Conservation (phyloP, 2,113 vertebrate genomes). For the Vicugna pacos region DNA sequence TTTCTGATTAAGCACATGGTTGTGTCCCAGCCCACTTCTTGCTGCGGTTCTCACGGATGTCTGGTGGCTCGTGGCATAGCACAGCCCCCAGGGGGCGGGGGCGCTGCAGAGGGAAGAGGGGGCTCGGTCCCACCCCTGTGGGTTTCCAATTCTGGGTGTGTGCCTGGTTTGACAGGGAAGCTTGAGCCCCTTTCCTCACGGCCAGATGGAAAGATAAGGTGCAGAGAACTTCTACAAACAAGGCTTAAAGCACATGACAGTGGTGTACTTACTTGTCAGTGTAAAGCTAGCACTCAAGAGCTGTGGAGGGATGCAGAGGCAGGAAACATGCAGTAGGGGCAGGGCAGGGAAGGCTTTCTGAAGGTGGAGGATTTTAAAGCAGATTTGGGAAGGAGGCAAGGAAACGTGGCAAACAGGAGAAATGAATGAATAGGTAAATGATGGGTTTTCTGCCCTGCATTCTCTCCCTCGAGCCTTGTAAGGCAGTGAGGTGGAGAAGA, state of each 20-base stretch:
- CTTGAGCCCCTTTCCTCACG: not conserved
- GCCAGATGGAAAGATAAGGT: slow-evolving; percentile 43
- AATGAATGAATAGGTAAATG: not conserved
- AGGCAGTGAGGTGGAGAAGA: not conserved
- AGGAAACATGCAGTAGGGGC: not conserved
- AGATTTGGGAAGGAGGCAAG: not conserved
- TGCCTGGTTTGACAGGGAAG: slow-evolving; percentile 59
- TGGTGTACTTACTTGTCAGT: not conserved
- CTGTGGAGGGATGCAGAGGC: not conserved
- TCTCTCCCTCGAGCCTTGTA: not conserved
- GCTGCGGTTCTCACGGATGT: slow-evolving; percentile 58
- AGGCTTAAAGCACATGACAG: not conserved
- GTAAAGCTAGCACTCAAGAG: not conserved
- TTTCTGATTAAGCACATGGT: slow-evolving; percentile 72
- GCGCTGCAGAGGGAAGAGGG: not conserved
- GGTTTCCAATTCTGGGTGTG: not conserved
- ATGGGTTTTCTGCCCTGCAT: not conserved
- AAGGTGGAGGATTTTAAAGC: not conserved
- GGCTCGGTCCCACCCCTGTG: not conserved
- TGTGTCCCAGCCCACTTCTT: slow-evolving; percentile 44
- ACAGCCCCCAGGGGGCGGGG: rapidly evolving
- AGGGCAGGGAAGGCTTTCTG: not conserved
- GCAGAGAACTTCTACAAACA: not conserved
- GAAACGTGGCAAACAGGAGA: not conserved
- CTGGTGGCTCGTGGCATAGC: not conserved